Percentiles rank a stretch among this genome's conserved stretches.
phyloP scores from a whole-genome alignment of 2,888 invertebrate genomes.

The Taenaris catops region DNA sequence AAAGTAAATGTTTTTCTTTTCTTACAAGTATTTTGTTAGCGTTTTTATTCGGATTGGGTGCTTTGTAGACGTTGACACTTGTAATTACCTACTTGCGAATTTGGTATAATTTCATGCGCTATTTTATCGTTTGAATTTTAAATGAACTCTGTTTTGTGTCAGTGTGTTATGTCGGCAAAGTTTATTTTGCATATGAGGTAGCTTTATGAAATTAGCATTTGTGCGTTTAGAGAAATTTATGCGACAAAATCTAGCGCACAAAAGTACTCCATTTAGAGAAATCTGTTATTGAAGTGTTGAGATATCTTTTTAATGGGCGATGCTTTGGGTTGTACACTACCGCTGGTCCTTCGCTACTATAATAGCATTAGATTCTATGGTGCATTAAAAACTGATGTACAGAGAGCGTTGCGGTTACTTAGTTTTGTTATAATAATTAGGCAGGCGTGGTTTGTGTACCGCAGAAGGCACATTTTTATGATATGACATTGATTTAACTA shows the following conservation, averaged over 20 bases:
- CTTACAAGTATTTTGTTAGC: not conserved
- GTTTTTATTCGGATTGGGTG: slow-evolving; percentile 1
- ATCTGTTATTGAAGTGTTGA: not conserved
- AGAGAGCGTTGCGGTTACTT: not conserved
- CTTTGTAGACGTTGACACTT: slow-evolving; percentile 5
- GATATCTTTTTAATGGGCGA: not conserved
- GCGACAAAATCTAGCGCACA: not conserved
- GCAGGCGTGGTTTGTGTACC: too few relatives aligned
- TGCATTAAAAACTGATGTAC: slow-evolving; percentile 1
- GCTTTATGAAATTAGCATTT: not conserved
- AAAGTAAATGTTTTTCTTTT: too few relatives aligned
- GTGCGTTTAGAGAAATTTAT: not conserved
- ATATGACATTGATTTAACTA: too few relatives aligned
- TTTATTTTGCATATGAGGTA: slow-evolving; percentile 1
- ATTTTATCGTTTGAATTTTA: slow-evolving; percentile 10
- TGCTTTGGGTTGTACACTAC: not conserved
- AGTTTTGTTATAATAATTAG: too few relatives aligned
- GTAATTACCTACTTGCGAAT: slow-evolving; percentile 11
- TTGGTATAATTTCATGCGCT: slow-evolving; percentile 13
- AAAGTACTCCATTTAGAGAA: not conserved
- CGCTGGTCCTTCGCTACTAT: slow-evolving; percentile 3
- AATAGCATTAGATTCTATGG: not conserved
- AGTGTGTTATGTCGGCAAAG: too few relatives aligned
- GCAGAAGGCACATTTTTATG: too few relatives aligned
- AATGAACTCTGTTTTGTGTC: too few relatives aligned